Evolutionary conservation across 1,140 invertebrate species (phyloP).

Genomic region (Thalassaphorura encarpata): DNA sequence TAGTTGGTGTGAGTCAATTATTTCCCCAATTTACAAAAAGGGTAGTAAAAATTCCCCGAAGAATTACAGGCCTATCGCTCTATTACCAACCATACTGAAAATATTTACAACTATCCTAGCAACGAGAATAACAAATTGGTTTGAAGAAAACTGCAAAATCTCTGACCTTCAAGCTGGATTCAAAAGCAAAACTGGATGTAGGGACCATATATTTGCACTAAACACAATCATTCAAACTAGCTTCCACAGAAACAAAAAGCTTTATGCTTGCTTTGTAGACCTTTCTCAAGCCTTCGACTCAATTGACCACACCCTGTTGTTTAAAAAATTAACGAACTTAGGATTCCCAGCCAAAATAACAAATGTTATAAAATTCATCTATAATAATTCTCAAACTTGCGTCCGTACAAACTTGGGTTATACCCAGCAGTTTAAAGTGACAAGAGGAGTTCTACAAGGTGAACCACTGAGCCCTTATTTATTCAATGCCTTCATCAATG

Average conservation of each 20-base stretch:
- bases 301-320: conserved; percentile 10
- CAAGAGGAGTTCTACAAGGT: conserved; percentile 17
- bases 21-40: conserved; percentile 29
- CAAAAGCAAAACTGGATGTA: conserved; percentile 23
- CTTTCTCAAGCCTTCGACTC: conserved; percentile 13
- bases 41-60: conserved; percentile 17
- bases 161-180: conserved; percentile 33
- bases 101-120: conserved; percentile 30
- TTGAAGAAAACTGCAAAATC: conserved; percentile 19
- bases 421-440: not conserved
- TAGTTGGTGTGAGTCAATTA: conserved; percentile 14
- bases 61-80: conserved; percentile 34
- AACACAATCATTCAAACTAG: conserved; percentile 5
- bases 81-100: conserved; percentile 31
- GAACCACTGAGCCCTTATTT: conserved; percentile 12
- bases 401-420: not conserved
- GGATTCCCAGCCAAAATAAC: conserved; percentile 13
- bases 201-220: conserved; percentile 32
- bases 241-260: conserved; percentile 1
- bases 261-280: conserved; percentile 22
- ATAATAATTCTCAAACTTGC: not conserved
- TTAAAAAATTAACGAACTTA: conserved; percentile 10
- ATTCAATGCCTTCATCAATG: conserved; percentile 14
- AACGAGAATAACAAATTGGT: conserved; percentile 27
- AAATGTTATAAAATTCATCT: not conserved